A percentile compares a stretch with the other conserved stretches of the same genome.
Evolutionary conservation across 2,888 invertebrate genomes (phyloP).

Genomic region (Acleris holmiana): DNA sequence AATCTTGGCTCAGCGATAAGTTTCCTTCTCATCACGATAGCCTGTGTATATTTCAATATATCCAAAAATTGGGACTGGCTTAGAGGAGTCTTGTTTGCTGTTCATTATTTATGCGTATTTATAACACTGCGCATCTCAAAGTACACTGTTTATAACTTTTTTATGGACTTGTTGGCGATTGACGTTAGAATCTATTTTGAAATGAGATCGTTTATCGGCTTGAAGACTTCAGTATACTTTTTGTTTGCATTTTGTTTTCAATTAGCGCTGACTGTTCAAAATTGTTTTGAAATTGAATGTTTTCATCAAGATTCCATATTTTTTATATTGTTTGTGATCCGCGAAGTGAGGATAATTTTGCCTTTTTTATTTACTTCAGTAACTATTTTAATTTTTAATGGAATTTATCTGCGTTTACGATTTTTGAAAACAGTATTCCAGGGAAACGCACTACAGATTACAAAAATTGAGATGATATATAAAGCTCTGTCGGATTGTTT

Average conservation of each 20-base stretch:
- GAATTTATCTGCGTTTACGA: no score
- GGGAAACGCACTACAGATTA: background rate
- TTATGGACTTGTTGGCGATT: background rate
- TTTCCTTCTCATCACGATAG: background rate
- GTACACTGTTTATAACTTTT: background rate
- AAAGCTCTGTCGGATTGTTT: background rate
- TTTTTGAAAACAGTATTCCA: background rate
- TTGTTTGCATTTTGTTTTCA: background rate
- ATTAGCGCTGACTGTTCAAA: background rate
- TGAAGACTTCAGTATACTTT: background rate
- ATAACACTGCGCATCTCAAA: background rate
- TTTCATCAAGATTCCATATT: background rate
- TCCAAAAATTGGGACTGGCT: background rate
- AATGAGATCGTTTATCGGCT: background rate
- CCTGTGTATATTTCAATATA: background rate
- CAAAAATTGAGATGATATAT: background rate
- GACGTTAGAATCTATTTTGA: background rate
- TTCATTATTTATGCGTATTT: background rate
- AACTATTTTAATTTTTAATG: no score
- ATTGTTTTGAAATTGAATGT: background rate
- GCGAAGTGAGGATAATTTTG: no score
- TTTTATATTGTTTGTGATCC: no score
- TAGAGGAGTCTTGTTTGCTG: background rate
- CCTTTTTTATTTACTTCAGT: no score
- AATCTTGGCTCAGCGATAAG: background rate